Conservation (phyloP, 2,888 invertebrate genomes). For the Hololepta plana region DNA sequence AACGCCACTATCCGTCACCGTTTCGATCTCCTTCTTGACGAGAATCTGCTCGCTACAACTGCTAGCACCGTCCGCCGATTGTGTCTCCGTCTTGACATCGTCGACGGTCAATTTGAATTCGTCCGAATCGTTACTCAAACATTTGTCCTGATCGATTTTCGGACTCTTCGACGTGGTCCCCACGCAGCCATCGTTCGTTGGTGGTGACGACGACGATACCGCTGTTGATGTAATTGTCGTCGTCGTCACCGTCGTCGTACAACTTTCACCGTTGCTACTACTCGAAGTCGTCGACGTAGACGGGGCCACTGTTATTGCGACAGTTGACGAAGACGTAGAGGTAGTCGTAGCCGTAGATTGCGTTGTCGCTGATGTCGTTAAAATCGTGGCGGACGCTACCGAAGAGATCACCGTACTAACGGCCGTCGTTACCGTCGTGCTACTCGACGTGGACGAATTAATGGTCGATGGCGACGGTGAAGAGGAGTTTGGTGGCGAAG, state of each 20-base stretch:
- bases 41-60: too few relatives aligned
- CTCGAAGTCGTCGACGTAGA: slow-evolving; percentile 5
- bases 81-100: too few relatives aligned
- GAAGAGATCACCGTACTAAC: slow-evolving; percentile 9
- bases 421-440: slow-evolving; percentile 10
- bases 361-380: slow-evolving; percentile 11
- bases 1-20: too few relatives aligned
- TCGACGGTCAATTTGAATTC: too few relatives aligned
- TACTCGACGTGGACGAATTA: slow-evolving; percentile 2
- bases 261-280: slow-evolving; percentile 11
- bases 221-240: slow-evolving; percentile 10
- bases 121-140: too few relatives aligned
- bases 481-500: slow-evolving; percentile 7
- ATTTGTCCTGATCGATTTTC: too few relatives aligned
- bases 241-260: slow-evolving; percentile 14
- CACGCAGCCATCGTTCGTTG: slow-evolving; percentile 13
- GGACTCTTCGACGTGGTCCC: slow-evolving; percentile 5
- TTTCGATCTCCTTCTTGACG: too few relatives aligned
- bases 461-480: slow-evolving; percentile 6
- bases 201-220: slow-evolving; percentile 12
- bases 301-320: slow-evolving; percentile 10
- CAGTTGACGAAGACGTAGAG: slow-evolving; percentile 10
- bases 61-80: too few relatives aligned
- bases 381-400: slow-evolving; percentile 7
- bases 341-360: slow-evolving; percentile 12